Percentiles rank a stretch among this genome's conserved stretches.
Evolutionary conservation across 1,140 invertebrate genomes (phyloP).

Genomic region (Hermetia illucens): DNA sequence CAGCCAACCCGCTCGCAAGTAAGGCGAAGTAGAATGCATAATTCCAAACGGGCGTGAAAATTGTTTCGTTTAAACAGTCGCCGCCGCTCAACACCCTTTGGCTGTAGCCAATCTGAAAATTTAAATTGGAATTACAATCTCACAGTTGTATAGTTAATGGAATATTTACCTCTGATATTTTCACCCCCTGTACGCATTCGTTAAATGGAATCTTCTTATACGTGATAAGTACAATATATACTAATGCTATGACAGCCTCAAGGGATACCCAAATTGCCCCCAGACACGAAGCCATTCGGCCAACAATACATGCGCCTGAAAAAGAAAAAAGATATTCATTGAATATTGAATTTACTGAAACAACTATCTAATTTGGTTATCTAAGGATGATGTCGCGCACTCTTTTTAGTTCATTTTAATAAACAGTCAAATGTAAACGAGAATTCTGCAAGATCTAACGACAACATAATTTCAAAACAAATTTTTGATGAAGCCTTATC

Average conservation of each 20-base stretch:
- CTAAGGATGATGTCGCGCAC: too few species aligned
- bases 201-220: constrained; percentile 21
- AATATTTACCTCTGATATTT: constrained; percentile 12
- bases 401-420: too few species aligned
- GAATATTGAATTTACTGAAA: too few species aligned
- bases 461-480: too few species aligned
- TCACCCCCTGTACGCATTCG: constrained; percentile 20
- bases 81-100: constrained; percentile 19
- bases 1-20: constrained; percentile 22
- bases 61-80: constrained; percentile 25
- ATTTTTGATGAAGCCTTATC: too few species aligned
- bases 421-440: too few species aligned
- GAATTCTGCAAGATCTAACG: too few species aligned
- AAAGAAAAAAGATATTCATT: constrained; percentile 1
- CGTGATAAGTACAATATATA: constrained; percentile 26
- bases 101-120: constrained; percentile 17
- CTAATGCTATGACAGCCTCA: constrained; percentile 25
- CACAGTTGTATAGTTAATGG: not conserved
- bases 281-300: constrained; percentile 28
- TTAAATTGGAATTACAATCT: not conserved
- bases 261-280: constrained; percentile 27
- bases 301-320: constrained; percentile 26
- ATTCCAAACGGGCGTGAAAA: constrained; percentile 26
- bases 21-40: constrained; percentile 26
- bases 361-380: too few species aligned